phyloP scores from a whole-genome alignment of 2,888 invertebrate species.

The Meteorus cinctellus region DNA sequence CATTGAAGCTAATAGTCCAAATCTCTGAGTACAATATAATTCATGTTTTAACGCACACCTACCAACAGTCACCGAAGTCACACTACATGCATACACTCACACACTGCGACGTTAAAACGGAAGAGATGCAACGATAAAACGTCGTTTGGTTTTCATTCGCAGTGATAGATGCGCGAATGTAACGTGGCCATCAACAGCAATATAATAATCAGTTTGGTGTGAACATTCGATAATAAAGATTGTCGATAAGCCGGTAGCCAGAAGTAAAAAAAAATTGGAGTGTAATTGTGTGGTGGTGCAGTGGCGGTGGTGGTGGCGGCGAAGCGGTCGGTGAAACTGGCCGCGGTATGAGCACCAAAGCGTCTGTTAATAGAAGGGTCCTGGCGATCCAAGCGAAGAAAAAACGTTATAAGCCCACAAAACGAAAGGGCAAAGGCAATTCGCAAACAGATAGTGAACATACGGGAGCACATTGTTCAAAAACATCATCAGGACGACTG shows the following conservation, averaged over 20 bases:
- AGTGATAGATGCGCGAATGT: conserved; percentile 14
- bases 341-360: conserved; percentile 86
- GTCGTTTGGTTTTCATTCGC: conserved; percentile 14
- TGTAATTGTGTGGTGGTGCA: not conserved
- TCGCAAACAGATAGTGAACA: conserved; percentile 75
- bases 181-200: conserved; percentile 27
- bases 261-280: not conserved
- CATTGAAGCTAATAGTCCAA: not conserved
- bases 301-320: not conserved
- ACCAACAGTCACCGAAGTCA: not conserved
- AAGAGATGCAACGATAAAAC: conserved; percentile 35
- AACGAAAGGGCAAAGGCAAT: conserved; percentile 85
- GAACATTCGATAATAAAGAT: not conserved
- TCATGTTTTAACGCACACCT: not conserved
- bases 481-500: conserved; percentile 55
- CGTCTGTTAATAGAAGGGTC: conserved; percentile 93
- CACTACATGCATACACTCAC: not conserved
- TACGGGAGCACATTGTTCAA: conserved; percentile 63
- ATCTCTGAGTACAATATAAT: not conserved
- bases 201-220: not conserved
- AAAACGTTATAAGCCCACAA: conserved; percentile 88
- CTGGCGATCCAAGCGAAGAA: conserved; percentile 94
- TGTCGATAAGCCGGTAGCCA: not conserved
- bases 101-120: conserved; percentile 8
- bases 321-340: conserved; percentile 12